These are phyloP conservation scores for Acrobasis suavella DNA, from an alignment of 2,888 invertebrate genomes.

Conservation along the genomic window DNA sequence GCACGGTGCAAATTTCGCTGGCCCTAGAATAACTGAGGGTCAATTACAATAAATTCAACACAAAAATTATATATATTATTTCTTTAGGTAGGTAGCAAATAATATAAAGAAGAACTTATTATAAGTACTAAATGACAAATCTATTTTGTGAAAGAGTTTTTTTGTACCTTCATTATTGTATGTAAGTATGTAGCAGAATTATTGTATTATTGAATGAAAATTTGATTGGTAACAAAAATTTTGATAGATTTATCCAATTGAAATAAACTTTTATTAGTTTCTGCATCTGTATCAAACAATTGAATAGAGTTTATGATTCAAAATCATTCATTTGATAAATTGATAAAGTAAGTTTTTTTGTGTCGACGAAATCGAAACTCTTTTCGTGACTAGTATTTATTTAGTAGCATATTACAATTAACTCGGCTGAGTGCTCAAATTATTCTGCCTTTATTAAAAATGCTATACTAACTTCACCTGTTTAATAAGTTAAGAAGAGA, in stretches of 20 bases:
- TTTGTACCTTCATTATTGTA: too few species aligned
- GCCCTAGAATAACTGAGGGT: not conserved
- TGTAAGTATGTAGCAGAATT: too few species aligned
- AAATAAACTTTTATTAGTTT: not conserved
- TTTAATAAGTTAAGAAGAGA: slow-evolving; percentile 16
- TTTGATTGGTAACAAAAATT: not conserved
- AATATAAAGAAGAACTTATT: too few species aligned
- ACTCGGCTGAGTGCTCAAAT: not conserved
- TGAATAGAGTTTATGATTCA: not conserved
- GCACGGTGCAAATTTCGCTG: slow-evolving; percentile 6
- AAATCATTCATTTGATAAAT: not conserved
- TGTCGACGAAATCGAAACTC: not conserved
- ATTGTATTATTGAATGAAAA: too few species aligned
- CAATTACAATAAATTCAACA: not conserved
- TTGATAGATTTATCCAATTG: not conserved
- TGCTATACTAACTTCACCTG: not conserved
- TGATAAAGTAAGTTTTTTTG: not conserved
- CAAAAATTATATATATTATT: not conserved
- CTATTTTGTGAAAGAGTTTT: too few species aligned
- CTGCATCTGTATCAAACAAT: not conserved
- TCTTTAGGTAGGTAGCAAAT: too few species aligned
- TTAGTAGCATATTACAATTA: not conserved
- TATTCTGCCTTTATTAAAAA: not conserved
- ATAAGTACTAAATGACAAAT: too few species aligned
- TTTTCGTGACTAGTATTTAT: too few species aligned